Conservation (phyloP, 2,113 vertebrate genomes). For the rabbit (Oryctolagus cuniculus) region DNA sequence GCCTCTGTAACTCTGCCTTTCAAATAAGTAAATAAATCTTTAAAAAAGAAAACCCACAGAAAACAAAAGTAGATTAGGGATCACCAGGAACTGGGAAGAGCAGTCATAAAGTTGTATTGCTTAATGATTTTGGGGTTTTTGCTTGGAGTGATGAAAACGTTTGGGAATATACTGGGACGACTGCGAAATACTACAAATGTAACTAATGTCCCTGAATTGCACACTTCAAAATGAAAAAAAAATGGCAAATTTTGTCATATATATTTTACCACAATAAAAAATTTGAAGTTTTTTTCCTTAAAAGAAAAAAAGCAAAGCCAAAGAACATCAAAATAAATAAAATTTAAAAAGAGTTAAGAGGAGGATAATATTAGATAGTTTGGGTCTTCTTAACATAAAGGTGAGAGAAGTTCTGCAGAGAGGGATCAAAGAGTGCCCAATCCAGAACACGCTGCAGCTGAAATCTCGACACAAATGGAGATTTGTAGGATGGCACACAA, state of each 20-base stretch:
- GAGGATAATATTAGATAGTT: neutral
- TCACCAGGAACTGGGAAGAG: neutral
- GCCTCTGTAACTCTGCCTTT: too few species aligned
- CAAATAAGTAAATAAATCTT: too few species aligned
- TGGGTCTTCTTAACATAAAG: neutral
- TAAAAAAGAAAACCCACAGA: constrained; percentile 19
- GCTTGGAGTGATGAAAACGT: constrained; percentile 49
- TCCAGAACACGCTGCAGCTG: neutral
- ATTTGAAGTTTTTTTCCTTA: neutral
- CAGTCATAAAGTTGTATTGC: neutral
- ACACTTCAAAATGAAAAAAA: constrained; percentile 48
- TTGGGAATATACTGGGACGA: constrained; percentile 19
- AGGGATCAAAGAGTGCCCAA: neutral
- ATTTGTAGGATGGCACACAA: constrained; percentile 14
- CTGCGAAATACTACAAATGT: constrained; percentile 18
- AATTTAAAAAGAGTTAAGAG: neutral
- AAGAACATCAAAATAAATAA: neutral
- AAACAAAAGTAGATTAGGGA: neutral
- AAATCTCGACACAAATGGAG: neutral
- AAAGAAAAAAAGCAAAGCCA: constrained; percentile 46
- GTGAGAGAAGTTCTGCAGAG: neutral
- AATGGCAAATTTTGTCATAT: constrained; percentile 1
- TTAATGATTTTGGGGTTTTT: constrained; percentile 61
- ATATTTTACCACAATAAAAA: constrained; percentile 32
- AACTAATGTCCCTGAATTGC: constrained; percentile 17